Base-by-base conservation (phyloP, 2,113 vertebrate species). In the Spermophilus dauricus region DNA sequence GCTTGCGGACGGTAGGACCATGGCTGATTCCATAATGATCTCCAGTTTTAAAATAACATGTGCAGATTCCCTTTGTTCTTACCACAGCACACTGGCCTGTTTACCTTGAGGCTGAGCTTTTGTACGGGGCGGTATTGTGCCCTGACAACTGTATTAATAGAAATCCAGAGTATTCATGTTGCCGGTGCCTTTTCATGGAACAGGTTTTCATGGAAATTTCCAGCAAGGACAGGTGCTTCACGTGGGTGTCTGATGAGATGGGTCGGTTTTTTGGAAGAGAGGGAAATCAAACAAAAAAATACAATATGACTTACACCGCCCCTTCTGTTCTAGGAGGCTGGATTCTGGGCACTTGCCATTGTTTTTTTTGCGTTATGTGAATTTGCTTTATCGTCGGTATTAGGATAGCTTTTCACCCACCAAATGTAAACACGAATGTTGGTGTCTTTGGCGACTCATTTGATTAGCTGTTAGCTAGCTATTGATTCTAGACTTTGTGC, bases 401-500 rank as follows among this genome's bases (percentile, higher is more conserved):
- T 97, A 11, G 87, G 28, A 34, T 45, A 89, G 12, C 67, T 86
- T 14, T 91, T 97, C 92, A 45, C 12, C 70, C 61, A 22, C 48
- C 51, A 56, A 48, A 82, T 65, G 53, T 65, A 95, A 90, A 91
- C n/a, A 45, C 0, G 84, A 94, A 11, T 42, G 39, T 61, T 97
- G 11, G 82, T 94, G 92, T 26, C 94, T 86, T 92, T 1, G 77
- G 82, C 95, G 90, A 97, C 86, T 97, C 92, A 83, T 91, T 92
- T 93, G 53, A 89, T 96, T 96, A 86, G 77, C 98, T 97, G 86
- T 97, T 95, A 97, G 83, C 92, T 95, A 69, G 95, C 94, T 97
- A 94, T 76, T 39, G 96, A 97, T 97, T 91, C 28, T 45, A 70
- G 96, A 24, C 86, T 95, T 39, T 53, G 72, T 28, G 9, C 63